Percentiles rank a stretch among this genome's conserved stretches.
These are phyloP conservation scores for Epinephelus cyanopodus DNA, from an alignment of 2,113 vertebrate species.

Conservation along the genomic window DNA sequence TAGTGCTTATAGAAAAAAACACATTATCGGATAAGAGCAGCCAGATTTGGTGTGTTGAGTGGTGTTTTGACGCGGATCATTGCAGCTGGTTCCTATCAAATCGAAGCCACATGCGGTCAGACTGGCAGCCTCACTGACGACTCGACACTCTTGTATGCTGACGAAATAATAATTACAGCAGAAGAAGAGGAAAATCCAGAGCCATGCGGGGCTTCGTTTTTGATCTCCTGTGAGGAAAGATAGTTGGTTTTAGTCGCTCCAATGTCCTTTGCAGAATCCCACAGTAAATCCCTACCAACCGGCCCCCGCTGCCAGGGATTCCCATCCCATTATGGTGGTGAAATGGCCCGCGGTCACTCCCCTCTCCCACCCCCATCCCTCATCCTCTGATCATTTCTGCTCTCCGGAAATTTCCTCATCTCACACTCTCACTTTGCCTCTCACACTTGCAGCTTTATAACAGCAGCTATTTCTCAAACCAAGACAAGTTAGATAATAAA, in stretches of 20 bases:
- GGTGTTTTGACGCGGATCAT: constrained; percentile 14
- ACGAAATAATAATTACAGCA: background rate
- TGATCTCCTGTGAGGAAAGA: constrained; percentile 2
- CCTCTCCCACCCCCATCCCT: constrained; percentile 4
- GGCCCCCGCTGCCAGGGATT: constrained; percentile 54
- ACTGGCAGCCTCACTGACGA: background rate
- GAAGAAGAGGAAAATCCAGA: background rate
- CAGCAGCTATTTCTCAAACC: constrained; percentile 22
- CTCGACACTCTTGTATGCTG: background rate
- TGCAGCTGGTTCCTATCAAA: constrained; percentile 27
- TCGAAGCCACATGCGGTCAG: constrained; percentile 9
- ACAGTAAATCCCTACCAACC: constrained; percentile 54
- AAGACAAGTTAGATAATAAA: constrained; percentile 24
- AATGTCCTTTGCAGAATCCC: constrained; percentile 23
- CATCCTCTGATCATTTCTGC: constrained; percentile 37
- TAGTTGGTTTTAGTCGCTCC: constrained; percentile 29
- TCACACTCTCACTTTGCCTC: constrained; percentile 7
- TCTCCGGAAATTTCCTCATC: constrained; percentile 17
- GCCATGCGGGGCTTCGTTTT: background rate
- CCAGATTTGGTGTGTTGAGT: constrained; percentile 3
- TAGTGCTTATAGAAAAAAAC: constrained; percentile 26
- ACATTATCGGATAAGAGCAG: constrained; percentile 38
- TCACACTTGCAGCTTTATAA: constrained; percentile 2
- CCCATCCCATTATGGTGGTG: constrained; percentile 66
- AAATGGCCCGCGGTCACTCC: constrained; percentile 58